Evolutionary conservation across 2,888 invertebrate genomes (phyloP).

Genomic region (Pseudococcus viburni): DNA sequence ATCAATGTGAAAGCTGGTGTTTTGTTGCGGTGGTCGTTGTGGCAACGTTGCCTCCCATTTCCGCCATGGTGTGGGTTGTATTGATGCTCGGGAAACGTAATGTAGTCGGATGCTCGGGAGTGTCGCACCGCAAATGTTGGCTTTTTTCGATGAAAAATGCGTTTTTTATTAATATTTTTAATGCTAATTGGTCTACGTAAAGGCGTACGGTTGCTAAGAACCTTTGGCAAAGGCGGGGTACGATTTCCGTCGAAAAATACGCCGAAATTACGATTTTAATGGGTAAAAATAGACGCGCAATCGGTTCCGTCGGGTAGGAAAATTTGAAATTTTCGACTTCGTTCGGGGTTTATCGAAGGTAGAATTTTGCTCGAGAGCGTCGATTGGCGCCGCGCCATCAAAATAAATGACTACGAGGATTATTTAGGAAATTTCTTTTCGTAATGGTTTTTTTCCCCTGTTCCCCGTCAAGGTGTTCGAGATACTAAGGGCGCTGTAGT

Average conservation of each 20-base stretch:
- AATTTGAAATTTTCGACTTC: conserved; percentile 9
- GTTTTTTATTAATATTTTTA: not conserved
- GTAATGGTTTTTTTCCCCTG: not conserved
- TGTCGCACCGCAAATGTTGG: not conserved
- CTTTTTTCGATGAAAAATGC: not conserved
- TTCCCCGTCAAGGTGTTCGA: not conserved
- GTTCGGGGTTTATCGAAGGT: conserved; percentile 15
- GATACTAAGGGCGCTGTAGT: not conserved
- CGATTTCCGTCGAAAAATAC: not conserved
- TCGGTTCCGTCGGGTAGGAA: not conserved
- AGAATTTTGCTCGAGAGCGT: not conserved
- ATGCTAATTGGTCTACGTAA: not conserved
- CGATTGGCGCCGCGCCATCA: not conserved
- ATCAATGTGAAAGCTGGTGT: conserved; percentile 68
- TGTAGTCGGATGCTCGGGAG: conserved; percentile 67
- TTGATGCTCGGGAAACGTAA: conserved; percentile 68
- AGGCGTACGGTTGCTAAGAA: not conserved
- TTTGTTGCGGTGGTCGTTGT: conserved; percentile 67
- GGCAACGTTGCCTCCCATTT: conserved; percentile 69
- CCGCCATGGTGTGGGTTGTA: conserved; percentile 68
- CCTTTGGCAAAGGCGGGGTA: not conserved
- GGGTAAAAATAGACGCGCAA: not conserved
- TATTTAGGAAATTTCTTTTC: conserved; percentile 18
- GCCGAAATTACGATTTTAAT: not conserved
- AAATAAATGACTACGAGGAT: conserved; percentile 20